Evolutionary conservation across 2,888 invertebrate species (phyloP), one percentile per base, ranked within the genome.

Genomic region (Melinopterus prodromus): DNA sequence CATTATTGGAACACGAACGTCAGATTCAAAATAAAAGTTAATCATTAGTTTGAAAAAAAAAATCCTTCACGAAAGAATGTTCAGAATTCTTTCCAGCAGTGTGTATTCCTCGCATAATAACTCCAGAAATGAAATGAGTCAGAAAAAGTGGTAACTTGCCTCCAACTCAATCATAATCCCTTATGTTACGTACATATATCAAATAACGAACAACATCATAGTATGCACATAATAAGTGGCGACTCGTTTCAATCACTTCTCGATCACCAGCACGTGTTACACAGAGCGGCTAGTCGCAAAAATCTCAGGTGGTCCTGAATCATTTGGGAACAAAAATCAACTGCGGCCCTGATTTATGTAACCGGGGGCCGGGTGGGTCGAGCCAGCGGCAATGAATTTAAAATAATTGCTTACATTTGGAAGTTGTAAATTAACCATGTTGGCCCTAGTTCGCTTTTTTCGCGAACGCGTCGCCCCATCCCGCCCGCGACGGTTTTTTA

Each of bases 401-500:
- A 53, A 53, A 53, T 53, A 53, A 53, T 53, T 53, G 53, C 53
- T 53, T 53, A 53, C 53, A 53, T 53, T 53, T 53, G 53, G 53
- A 53, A 53, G 53, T 53, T 53, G 53, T 53, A 53, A 53, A 53
- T 53, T 53, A 53, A 53, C 53, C 53, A 53, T 53, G 53, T 53
- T 53, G 53, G 53, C 53, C 12, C 53, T 53, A 53, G 53, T 53
- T 53, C 53, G 53, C 53, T 53, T 53, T 53, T 53, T 53, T 53
- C 53, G 53, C 53, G 53, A 53, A 53, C 12, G 53, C 53, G 74
- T 36, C 37, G 74, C 37, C 37, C 74, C 74, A n/a, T 74, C n/a
- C 37, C 36, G 36, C 74, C 74, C 36, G 36, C 74, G 74, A 74
- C 74, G 37, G 74, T 74, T n/a, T 74, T 74, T 74, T 74, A 36